Percentiles rank a stretch among this genome's conserved stretches.
phyloP scores from a whole-genome alignment of 2,888 invertebrate species.

The Ectemnius continuus region DNA sequence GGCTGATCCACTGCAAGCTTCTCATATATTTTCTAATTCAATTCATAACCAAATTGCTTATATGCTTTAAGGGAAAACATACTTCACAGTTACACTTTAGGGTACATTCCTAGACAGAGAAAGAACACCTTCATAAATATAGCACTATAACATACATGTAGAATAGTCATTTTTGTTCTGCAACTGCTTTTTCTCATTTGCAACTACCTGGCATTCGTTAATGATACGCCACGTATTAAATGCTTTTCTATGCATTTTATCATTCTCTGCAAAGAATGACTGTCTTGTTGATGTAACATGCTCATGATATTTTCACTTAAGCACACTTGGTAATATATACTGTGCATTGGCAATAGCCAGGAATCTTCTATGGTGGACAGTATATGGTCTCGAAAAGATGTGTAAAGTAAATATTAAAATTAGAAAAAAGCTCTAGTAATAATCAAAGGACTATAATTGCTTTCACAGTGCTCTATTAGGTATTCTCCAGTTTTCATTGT shows the following conservation, averaged over 20 bases:
- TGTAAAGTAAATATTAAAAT: too few relatives aligned
- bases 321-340: not conserved
- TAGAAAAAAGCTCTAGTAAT: too few relatives aligned
- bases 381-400: not conserved
- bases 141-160: not conserved
- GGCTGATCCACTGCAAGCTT: not conserved
- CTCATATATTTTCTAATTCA: not conserved
- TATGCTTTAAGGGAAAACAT: not conserved
- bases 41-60: not conserved
- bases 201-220: not conserved
- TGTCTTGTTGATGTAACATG: slow-evolving; percentile 1
- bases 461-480: too few relatives aligned
- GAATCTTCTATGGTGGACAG: slow-evolving; percentile 5
- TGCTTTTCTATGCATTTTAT: slow-evolving; percentile 17
- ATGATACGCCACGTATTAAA: slow-evolving; percentile 27
- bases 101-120: not conserved
- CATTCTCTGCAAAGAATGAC: slow-evolving; percentile 12
- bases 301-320: not conserved
- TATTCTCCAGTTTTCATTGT: too few relatives aligned
- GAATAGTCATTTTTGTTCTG: not conserved
- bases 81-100: slow-evolving; percentile 1
- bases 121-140: not conserved
- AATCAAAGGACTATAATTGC: too few relatives aligned
- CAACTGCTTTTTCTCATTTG: not conserved
- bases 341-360: slow-evolving; percentile 9